Conservation (phyloP, 2,888 invertebrate species). For the Eupithecia tripunctaria region DNA sequence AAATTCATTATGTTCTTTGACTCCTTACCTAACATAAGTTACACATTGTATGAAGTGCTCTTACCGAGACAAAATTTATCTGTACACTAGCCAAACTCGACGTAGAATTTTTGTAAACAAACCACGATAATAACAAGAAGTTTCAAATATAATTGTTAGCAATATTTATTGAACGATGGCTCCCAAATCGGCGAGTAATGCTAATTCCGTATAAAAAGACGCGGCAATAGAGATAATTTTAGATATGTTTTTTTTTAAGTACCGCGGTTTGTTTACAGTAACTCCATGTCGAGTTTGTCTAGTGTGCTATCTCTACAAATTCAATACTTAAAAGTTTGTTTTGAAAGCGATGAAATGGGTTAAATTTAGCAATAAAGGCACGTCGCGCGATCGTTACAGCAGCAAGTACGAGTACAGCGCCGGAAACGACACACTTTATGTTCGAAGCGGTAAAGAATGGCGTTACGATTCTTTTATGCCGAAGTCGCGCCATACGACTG, state of each 20-base stretch:
- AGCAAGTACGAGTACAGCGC: slow-evolving; percentile 16
- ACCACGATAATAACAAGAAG: too few relatives aligned
- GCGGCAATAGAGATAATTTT: too few relatives aligned
- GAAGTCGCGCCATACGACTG: slow-evolving; percentile 10
- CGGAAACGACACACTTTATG: slow-evolving; percentile 38
- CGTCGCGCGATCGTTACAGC: slow-evolving; percentile 28
- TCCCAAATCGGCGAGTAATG: too few relatives aligned
- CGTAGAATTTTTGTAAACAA: too few relatives aligned
- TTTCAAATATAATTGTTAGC: too few relatives aligned
- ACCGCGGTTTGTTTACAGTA: too few relatives aligned
- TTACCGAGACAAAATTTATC: neutral
- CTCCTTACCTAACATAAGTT: neutral
- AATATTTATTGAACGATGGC: too few relatives aligned
- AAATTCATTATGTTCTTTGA: neutral
- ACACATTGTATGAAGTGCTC: neutral
- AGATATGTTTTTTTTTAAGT: too few relatives aligned
- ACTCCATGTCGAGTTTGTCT: too few relatives aligned
- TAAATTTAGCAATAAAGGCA: slow-evolving; percentile 36
- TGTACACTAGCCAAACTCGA: too few relatives aligned
- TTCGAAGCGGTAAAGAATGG: slow-evolving; percentile 33
- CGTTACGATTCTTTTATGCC: slow-evolving; percentile 34
- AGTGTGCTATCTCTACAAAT: too few relatives aligned
- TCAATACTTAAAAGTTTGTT: slow-evolving; percentile 23
- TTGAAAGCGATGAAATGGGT: slow-evolving; percentile 35
- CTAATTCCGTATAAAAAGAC: too few relatives aligned